A percentile compares a stretch with the other conserved stretches of the same genome.
Evolutionary conservation across 2,113 vertebrate genomes (phyloP).

Genomic region (Lontra canadensis): DNA sequence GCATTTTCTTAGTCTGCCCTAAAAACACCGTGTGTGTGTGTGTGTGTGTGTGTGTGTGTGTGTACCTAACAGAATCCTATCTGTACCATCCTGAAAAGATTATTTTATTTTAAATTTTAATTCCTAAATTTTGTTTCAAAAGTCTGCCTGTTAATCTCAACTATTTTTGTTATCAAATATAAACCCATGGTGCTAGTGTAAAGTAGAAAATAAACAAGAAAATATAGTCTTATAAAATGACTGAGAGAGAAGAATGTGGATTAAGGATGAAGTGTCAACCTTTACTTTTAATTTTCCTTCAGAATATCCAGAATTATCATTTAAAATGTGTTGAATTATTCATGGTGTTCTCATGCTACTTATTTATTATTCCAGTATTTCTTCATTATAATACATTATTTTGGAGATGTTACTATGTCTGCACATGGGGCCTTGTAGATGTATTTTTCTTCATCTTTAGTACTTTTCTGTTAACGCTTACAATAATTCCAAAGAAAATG

Average conservation of each 20-base stretch:
- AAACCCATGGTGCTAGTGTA: not conserved
- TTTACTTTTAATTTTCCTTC: constrained; percentile 65
- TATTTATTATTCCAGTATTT: constrained; percentile 68
- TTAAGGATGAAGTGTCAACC: constrained; percentile 49
- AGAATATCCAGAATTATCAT: not conserved
- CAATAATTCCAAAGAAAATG: constrained; percentile 51
- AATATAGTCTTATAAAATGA: constrained; percentile 17
- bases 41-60: not conserved
- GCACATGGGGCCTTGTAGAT: constrained; percentile 40
- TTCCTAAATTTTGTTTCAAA: constrained; percentile 35
- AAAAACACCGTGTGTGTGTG: not conserved
- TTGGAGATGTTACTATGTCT: constrained; percentile 68
- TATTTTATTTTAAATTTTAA: not conserved
- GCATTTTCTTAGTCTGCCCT: not conserved
- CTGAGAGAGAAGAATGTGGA: not conserved
- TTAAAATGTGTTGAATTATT: constrained; percentile 76
- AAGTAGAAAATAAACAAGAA: not conserved
- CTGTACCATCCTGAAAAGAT: not conserved
- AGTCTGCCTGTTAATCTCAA: not conserved
- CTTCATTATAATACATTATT: constrained; percentile 71
- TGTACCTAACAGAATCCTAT: not conserved
- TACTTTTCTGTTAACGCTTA: constrained; percentile 52
- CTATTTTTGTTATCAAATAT: not conserved
- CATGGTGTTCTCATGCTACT: constrained; percentile 61
- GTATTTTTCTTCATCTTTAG: constrained; percentile 75